Conservation (phyloP, 2,113 vertebrate species). For the Osmerus mordax region DNA sequence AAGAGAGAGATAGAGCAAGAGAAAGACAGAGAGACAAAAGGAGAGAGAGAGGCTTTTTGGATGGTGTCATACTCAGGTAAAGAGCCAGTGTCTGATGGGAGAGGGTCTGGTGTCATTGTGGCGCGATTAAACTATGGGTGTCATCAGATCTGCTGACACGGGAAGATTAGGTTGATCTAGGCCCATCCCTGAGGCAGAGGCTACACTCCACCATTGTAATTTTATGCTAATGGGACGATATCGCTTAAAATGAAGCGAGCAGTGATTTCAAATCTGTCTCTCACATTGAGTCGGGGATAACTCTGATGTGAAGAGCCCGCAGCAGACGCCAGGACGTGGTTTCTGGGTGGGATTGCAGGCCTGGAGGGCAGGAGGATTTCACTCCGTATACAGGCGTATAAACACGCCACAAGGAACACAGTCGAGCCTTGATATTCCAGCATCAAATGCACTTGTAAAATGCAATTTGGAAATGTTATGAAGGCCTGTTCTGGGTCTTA, state of each 20-base stretch:
- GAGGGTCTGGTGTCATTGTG: slow-evolving; percentile 46
- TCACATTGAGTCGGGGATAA: background rate
- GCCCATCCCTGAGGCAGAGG: slow-evolving; percentile 53
- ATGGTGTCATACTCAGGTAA: too few species aligned
- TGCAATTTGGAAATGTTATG: too few species aligned
- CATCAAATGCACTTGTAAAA: too few species aligned
- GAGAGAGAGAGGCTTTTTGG: background rate
- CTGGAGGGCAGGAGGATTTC: background rate
- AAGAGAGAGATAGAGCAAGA: too few species aligned
- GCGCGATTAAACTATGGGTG: slow-evolving; percentile 59
- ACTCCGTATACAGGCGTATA: too few species aligned
- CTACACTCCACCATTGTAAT: slow-evolving; percentile 52
- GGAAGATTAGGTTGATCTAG: slow-evolving; percentile 58
- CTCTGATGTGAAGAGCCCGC: background rate
- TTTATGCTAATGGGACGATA: slow-evolving; percentile 60
- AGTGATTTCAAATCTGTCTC: slow-evolving; percentile 47
- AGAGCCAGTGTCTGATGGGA: background rate
- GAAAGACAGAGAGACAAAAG: too few species aligned
- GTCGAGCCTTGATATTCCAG: too few species aligned
- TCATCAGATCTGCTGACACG: slow-evolving; percentile 58
- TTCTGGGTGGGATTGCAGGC: background rate
- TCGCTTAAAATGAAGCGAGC: slow-evolving; percentile 44
- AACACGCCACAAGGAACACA: too few species aligned
- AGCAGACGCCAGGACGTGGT: background rate
- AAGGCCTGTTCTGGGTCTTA: too few species aligned